Percentiles rank a stretch among this genome's conserved stretches.
These are phyloP conservation scores for Eupithecia centaureata DNA, from an alignment of 2,888 invertebrate genomes.

Conservation along the genomic window DNA sequence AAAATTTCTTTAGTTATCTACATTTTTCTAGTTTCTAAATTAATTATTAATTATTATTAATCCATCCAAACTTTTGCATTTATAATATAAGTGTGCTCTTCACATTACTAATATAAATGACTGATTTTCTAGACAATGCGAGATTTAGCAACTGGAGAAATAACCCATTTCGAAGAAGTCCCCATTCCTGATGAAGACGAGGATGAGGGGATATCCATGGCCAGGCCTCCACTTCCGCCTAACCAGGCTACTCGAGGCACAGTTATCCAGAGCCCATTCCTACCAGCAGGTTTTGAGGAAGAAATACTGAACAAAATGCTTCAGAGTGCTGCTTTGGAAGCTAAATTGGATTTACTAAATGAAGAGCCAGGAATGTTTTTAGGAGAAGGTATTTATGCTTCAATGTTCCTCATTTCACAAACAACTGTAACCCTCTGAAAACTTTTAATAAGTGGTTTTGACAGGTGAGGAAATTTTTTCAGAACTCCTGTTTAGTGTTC, in stretches of 20 bases:
- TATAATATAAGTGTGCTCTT: no score
- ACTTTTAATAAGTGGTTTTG: no score
- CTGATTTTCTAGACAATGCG: conserved; percentile 83
- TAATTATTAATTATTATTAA: no score
- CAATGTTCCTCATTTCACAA: no score
- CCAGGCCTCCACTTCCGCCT: conserved; percentile 89
- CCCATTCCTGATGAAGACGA: conserved; percentile 75
- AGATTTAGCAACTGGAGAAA: conserved; percentile 90
- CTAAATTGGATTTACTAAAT: conserved; percentile 70
- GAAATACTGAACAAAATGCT: conserved; percentile 74
- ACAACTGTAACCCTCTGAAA: not conserved
- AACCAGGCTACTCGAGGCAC: conserved; percentile 89
- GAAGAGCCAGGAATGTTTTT: conserved; percentile 75
- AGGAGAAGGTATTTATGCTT: conserved; percentile 80
- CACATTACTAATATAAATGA: not conserved
- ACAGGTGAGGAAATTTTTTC: no score
- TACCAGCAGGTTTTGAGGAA: conserved; percentile 92
- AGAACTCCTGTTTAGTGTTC: not conserved
- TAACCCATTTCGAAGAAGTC: conserved; percentile 85
- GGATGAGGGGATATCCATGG: conserved; percentile 86
- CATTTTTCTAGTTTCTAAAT: no score
- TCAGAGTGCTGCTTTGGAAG: conserved; percentile 61
- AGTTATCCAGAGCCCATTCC: conserved; percentile 92
- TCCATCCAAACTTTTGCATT: no score
- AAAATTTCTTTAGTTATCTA: no score